Percentiles rank a stretch among this genome's conserved stretches.
Evolutionary conservation across 2,113 vertebrate genomes (phyloP).

Genomic region (Ctenodactylus gundi): DNA sequence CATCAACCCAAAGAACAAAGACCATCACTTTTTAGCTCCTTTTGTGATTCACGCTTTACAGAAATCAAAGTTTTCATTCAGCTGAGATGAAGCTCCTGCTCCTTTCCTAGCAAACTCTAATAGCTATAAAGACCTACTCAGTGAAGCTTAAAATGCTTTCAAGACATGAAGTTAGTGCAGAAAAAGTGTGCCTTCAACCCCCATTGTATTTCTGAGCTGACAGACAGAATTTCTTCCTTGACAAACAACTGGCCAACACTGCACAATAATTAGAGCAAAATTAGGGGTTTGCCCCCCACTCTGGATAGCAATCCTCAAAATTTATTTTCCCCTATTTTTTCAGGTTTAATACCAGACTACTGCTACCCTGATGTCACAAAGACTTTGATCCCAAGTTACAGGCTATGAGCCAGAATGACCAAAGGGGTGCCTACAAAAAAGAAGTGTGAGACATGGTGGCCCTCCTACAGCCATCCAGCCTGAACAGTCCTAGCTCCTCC

Average conservation of each 20-base stretch:
- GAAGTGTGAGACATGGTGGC: background rate
- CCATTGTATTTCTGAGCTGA: background rate
- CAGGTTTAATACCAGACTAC: background rate
- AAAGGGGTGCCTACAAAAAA: background rate
- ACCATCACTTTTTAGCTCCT: background rate
- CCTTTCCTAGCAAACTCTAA: background rate
- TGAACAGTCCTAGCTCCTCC: background rate
- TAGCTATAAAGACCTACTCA: background rate
- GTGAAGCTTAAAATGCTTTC: background rate
- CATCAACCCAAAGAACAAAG: background rate
- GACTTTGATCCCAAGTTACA: background rate
- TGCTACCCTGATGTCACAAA: background rate
- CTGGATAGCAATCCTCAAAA: background rate
- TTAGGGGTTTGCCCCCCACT: too few relatives aligned
- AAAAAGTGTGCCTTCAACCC: conserved; percentile 18
- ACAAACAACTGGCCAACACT: conserved; percentile 13
- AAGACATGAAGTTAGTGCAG: background rate
- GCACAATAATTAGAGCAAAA: background rate
- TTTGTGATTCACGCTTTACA: conserved; percentile 37
- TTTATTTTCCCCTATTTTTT: background rate
- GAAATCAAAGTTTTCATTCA: conserved; percentile 59
- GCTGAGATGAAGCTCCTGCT: background rate
- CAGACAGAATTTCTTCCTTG: background rate
- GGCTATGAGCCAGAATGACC: background rate
- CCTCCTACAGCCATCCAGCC: too few relatives aligned